Conservation (phyloP, 2,888 invertebrate genomes). For the Eubasilissa splendida region DNA sequence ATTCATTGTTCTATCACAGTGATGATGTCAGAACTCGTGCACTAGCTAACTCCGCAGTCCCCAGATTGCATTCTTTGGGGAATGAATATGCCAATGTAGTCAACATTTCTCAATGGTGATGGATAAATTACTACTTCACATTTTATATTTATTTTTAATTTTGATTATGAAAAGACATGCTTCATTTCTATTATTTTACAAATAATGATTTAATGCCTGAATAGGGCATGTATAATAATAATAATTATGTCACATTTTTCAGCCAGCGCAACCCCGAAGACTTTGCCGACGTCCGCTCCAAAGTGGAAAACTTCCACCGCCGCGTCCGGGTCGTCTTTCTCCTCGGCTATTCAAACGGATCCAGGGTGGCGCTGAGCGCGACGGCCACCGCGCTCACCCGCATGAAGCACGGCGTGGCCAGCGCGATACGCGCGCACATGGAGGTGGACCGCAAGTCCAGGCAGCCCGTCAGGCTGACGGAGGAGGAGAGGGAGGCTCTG, state of each 20-base stretch:
- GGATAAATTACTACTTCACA: no score
- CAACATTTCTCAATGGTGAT: no score
- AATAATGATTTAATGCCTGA: no score
- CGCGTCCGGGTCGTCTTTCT: slow-evolving; percentile 26
- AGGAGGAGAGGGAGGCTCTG: slow-evolving; percentile 32
- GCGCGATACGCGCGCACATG: background rate
- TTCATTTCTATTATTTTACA: no score
- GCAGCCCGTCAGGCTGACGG: slow-evolving; percentile 27
- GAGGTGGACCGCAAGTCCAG: slow-evolving; percentile 28
- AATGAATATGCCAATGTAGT: no score
- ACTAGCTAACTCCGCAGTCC: no score
- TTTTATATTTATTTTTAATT: no score
- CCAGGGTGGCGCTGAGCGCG: background rate
- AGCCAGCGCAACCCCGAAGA: slow-evolving; percentile 32
- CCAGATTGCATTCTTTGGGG: no score
- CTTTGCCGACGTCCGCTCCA: background rate
- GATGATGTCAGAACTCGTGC: no score
- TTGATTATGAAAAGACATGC: no score
- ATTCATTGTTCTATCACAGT: no score
- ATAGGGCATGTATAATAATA: background rate
- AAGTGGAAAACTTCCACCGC: slow-evolving; percentile 9
- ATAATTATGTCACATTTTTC: background rate
- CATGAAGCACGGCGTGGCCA: background rate
- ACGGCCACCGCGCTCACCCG: background rate
- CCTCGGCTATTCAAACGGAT: slow-evolving; percentile 28